Base-by-base conservation (phyloP, 2,888 invertebrate genomes). In the Amiota minor region DNA sequence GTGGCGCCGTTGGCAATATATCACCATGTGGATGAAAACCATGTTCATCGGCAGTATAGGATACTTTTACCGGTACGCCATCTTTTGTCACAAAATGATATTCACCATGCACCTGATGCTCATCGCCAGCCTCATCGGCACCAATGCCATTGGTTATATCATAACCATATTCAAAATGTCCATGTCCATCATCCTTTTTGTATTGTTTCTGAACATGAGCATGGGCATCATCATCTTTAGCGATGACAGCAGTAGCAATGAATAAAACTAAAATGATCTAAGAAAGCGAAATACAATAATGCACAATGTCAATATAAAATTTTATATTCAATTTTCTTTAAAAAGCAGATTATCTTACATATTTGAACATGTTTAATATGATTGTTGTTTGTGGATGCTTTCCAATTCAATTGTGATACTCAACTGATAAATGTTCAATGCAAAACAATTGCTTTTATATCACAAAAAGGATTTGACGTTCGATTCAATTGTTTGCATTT, bases 11-110 rank as follows among this genome's bases (percentile, higher is more conserved):
- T 65, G 88, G 88, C 71, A 88, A 68, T 16, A 76, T 56, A 70
- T 85, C 84, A 4, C 88, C 82, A 1, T 82, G 77, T 4, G 87
- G 84, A 81, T 87, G 88, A 72, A 77, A 88, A 10, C 88, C 88
- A 14, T 81, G 73, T 73, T 83, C 85, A 75, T 88, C 87, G 59
- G 87, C 87, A 10, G 82, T 81, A 53, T 88, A 88, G 64, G 78
- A 77, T 1, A 88, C 77, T 68, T 82, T 75, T 1, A 88, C 77
- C 4, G 81, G 82, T 46, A 80, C 75, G n/a, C 88, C 87, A 56
- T 88, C 87, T 75, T 83, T 86, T 2, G 86, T 75, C n/a, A 76
- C 72, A 46, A 78, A 86, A 61, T 81, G 82, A 47, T 74, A 86
- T 68, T 80, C 73, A 18, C 88, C 87, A 11, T 82, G 78, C n/a